Base-by-base conservation (phyloP, 1,140 invertebrate species). In the Idris sp. region DNA sequence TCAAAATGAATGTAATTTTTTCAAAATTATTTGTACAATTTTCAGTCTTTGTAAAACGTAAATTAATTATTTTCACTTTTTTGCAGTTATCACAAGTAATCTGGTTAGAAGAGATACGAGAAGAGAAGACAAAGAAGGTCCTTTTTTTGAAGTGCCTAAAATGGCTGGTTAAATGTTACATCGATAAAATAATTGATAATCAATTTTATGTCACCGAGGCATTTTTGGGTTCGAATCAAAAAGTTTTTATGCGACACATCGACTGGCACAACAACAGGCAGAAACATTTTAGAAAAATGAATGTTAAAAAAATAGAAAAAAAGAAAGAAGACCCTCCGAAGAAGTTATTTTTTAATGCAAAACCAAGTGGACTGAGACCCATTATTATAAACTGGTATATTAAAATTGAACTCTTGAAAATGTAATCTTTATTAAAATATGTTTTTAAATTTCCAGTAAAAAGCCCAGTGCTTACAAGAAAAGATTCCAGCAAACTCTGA, bases 141-240 rank as follows among this genome's bases (percentile, higher is more conserved):
- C 3, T 62, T 10, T 31, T 69, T 33, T 28, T 62, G 30, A 53
- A 54, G 56, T 62, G 36, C 4, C 6, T 71, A 1, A 62, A 71
- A 11, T 71, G 56, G 56, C 22, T 71, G 36, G 61, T 71, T 36
- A 18, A 40, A 2, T 56, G 2, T 8, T 71, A 54, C 13, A 56
- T 71, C 8, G 25, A 61, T 61, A 22, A 16, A 3, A 49, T 71
- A 46, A 71, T 71, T 10, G 14, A 61, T 25, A 71, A 71, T 49
- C 48, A 71, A 0, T 71, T 71, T 41, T 71, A 71, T 40, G 56
- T 71, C 13, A 71, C 67, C 2, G 67, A 71, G 30, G 25, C 31
- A 3, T 48, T 14, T 11, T 13, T 71, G 7, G 67, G 67, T 1
- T 71, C 56, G 0, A 71, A 71, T 19, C 13, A 62, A 6, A 71